Percentiles rank a stretch among this genome's conserved stretches.
Conservation (phyloP, 2,888 invertebrate genomes). For the Eilema caniola region DNA sequence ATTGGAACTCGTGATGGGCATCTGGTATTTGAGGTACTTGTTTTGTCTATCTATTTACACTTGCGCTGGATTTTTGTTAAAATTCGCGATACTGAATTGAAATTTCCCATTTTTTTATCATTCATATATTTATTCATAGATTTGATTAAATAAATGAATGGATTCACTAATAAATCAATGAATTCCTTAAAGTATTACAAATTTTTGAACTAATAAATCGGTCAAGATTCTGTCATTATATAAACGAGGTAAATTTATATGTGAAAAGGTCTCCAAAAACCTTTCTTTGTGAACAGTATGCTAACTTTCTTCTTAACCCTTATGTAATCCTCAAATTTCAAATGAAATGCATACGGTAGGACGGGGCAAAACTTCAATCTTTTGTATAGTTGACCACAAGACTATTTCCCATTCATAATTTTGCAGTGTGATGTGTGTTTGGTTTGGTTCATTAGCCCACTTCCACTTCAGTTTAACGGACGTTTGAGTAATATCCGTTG, state of each 20-base stretch:
- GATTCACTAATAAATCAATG: too few species aligned
- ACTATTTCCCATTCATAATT: background rate
- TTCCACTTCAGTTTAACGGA: conserved; percentile 2
- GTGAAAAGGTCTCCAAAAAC: too few species aligned
- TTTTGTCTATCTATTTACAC: background rate
- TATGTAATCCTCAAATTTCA: background rate
- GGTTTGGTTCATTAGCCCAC: conserved; percentile 6
- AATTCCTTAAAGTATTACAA: too few species aligned
- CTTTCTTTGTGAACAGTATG: too few species aligned
- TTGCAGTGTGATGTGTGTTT: background rate
- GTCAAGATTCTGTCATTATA: too few species aligned
- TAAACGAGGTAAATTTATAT: too few species aligned
- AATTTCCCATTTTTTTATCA: too few species aligned
- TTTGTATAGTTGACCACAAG: background rate
- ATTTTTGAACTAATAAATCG: too few species aligned
- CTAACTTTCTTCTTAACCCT: background rate
- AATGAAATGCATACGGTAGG: too few species aligned
- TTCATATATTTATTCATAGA: too few species aligned
- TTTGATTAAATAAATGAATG: too few species aligned
- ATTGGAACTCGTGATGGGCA: background rate
- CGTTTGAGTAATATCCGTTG: conserved; percentile 3
- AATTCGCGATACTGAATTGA: too few species aligned
- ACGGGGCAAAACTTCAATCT: background rate
- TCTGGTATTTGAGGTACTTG: background rate
- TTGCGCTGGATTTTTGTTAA: background rate